These are phyloP conservation scores for Strix aluco DNA, from an alignment of 2,113 vertebrate genomes.

Conservation along the genomic window DNA sequence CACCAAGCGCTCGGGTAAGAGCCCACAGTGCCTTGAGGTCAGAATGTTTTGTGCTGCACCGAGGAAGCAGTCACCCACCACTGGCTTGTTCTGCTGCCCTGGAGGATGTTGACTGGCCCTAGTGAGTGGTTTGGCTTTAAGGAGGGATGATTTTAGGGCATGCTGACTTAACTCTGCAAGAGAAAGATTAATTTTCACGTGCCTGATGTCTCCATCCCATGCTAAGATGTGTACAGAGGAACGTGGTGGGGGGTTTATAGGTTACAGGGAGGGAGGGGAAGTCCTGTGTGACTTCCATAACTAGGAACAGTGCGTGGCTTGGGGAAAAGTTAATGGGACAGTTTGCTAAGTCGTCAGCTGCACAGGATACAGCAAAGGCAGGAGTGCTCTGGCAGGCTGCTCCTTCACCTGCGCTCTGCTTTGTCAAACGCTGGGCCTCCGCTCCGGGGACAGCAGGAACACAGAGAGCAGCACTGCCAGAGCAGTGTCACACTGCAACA, in stretches of 20 bases:
- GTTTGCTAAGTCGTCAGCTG: not conserved
- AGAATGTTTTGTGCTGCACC: not conserved
- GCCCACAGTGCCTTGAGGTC: not conserved
- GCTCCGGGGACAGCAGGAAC: not conserved
- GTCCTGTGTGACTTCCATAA: not conserved
- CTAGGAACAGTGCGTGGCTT: not conserved
- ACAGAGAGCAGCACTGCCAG: not conserved
- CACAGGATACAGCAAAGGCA: not conserved
- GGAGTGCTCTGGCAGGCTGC: not conserved
- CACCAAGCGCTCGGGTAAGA: slow-evolving; percentile 92
- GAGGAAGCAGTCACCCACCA: not conserved
- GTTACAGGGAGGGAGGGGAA: not conserved
- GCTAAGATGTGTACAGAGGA: not conserved
- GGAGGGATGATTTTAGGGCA: not conserved
- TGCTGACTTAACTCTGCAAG: not conserved
- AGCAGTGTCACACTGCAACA: not conserved
- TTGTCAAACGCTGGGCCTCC: too few species aligned
- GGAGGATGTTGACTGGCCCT: too few species aligned
- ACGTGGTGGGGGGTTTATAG: not conserved
- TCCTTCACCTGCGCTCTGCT: not conserved
- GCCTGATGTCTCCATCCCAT: not conserved
- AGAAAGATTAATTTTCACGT: not conserved
- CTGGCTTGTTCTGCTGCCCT: not conserved
- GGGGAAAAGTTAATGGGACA: not conserved
- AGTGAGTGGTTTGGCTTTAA: not conserved